phyloP scores from a whole-genome alignment of 2,113 vertebrate species.

The Neogale vison region DNA sequence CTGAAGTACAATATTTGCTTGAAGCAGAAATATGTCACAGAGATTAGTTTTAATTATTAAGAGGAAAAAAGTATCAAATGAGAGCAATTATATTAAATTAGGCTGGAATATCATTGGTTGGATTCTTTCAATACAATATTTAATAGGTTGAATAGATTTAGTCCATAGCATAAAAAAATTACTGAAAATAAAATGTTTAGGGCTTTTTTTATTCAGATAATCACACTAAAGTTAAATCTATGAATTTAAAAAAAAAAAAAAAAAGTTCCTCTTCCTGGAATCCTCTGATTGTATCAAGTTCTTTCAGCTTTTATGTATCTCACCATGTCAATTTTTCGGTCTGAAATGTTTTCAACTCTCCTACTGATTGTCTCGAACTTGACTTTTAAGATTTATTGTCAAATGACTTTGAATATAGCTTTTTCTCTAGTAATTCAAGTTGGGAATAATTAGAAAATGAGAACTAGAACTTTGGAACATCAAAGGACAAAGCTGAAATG shows the following conservation, averaged over 20 bases:
- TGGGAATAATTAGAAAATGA: background rate
- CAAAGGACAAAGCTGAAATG: background rate
- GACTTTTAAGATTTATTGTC: slow-evolving; percentile 9
- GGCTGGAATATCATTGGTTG: background rate
- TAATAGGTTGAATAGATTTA: background rate
- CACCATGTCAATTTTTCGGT: background rate
- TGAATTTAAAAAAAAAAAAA: background rate
- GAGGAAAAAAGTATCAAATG: background rate
- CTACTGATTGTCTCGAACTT: background rate
- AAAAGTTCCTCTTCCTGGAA: background rate
- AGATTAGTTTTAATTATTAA: slow-evolving; percentile 32
- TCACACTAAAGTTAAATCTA: background rate
- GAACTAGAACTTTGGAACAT: slow-evolving; percentile 17
- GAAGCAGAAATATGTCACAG: background rate
- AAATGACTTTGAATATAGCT: background rate
- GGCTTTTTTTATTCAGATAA: background rate
- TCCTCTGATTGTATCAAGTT: background rate
- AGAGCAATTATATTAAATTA: background rate
- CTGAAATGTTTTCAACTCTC: background rate
- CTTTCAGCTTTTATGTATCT: background rate
- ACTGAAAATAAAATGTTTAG: slow-evolving; percentile 13
- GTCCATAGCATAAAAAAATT: background rate
- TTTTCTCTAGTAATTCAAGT: background rate
- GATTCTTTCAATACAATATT: background rate
- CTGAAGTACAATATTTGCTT: background rate